phyloP scores from a whole-genome alignment of 2,888 invertebrate genomes.

The Bellardia pandia region DNA sequence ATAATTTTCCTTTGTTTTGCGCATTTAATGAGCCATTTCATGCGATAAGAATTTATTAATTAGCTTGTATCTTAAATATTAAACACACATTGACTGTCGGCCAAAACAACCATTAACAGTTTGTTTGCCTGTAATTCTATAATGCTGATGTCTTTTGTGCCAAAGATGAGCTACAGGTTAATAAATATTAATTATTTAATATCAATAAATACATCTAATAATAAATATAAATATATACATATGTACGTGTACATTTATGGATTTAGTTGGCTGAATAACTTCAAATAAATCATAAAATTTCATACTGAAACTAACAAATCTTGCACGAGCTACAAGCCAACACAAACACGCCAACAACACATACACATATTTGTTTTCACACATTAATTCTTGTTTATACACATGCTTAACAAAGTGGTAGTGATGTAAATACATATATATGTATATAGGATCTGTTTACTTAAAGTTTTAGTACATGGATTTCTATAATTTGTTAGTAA shows the following conservation, averaged over 20 bases:
- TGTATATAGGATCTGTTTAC: neutral
- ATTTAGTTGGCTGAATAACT: constrained; percentile 36
- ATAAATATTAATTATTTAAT: constrained; percentile 51
- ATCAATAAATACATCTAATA: constrained; percentile 22
- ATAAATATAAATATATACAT: neutral
- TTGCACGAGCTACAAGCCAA: neutral
- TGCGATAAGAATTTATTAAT: neutral
- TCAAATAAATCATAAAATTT: constrained; percentile 51
- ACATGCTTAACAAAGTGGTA: neutral
- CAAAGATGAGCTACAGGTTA: constrained; percentile 38
- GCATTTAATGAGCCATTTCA: neutral
- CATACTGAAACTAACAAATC: constrained; percentile 1
- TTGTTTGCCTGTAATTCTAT: neutral
- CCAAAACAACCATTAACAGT: neutral
- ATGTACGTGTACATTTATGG: neutral
- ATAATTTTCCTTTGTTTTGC: neutral
- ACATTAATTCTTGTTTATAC: neutral
- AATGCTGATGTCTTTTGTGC: neutral
- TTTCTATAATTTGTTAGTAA: constrained; percentile 25
- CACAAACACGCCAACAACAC: constrained; percentile 3
- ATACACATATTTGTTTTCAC: neutral
- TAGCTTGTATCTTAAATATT: neutral
- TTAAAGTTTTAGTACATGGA: constrained; percentile 14
- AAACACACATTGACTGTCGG: neutral
- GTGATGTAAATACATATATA: neutral